Percentiles rank a stretch among this genome's conserved stretches.
phyloP scores from a whole-genome alignment of 2,888 invertebrate genomes.

The Ctena decussata region DNA sequence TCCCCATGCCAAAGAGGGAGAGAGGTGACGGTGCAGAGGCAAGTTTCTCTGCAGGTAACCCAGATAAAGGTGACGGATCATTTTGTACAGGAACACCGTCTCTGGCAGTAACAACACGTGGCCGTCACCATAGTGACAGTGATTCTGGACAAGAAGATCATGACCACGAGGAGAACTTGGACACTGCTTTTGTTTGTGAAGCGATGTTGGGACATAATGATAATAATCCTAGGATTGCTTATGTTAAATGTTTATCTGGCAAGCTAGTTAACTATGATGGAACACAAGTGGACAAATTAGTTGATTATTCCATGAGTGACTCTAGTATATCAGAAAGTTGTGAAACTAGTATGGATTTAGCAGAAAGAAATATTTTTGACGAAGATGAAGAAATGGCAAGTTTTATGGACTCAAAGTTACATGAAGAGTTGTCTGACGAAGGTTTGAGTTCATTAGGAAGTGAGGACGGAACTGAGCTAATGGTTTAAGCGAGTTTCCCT shows the following conservation, averaged over 20 bases:
- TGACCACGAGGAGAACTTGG: slow-evolving; percentile 19
- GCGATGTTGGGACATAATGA: not conserved
- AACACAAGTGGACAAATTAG: not conserved
- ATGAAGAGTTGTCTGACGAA: slow-evolving; percentile 58
- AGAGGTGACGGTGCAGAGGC: slow-evolving; percentile 59
- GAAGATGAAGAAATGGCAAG: slow-evolving; percentile 65
- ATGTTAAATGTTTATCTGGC: not conserved
- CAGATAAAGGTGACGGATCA: slow-evolving; percentile 18
- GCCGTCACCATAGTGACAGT: slow-evolving; percentile 16
- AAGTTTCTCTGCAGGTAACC: not conserved
- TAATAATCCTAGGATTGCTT: not conserved
- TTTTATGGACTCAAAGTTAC: slow-evolving; percentile 59
- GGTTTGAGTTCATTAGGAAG: slow-evolving; percentile 63
- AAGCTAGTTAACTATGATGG: slow-evolving; percentile 50
- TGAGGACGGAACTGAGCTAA: slow-evolving; percentile 47
- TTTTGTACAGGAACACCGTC: not conserved
- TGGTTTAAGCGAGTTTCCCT: too few species aligned
- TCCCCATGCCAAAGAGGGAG: slow-evolving; percentile 31
- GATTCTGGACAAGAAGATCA: slow-evolving; percentile 63
- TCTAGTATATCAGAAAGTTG: not conserved
- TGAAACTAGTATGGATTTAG: not conserved
- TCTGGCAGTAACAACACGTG: not conserved
- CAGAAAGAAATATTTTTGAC: slow-evolving; percentile 25
- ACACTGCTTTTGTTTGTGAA: slow-evolving; percentile 46
- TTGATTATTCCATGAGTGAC: slow-evolving; percentile 56